Conservation (phyloP, 37 sponge, comb jelly and placozoan species). For the Mnemiopsis leidyi region DNA sequence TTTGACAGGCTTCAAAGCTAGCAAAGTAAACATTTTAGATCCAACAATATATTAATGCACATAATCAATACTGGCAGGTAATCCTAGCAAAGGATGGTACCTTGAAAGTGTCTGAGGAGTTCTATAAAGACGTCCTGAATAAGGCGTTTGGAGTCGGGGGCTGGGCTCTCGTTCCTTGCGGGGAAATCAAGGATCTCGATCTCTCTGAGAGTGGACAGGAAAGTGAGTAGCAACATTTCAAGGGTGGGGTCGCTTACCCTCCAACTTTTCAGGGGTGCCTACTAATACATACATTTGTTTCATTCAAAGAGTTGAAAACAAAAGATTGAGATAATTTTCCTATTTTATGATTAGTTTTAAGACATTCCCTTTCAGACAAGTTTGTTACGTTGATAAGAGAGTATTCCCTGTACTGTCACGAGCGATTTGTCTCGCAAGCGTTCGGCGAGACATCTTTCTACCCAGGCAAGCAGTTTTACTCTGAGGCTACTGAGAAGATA, state of each 20-base stretch:
- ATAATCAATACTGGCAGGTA: too few species aligned
- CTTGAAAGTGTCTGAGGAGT: not conserved
- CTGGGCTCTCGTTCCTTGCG: slow-evolving; percentile 53
- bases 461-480: slow-evolving; percentile 46
- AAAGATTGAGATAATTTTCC: too few species aligned
- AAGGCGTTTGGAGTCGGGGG: slow-evolving; percentile 28
- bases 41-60: too few species aligned
- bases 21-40: too few species aligned
- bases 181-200: slow-evolving; percentile 33
- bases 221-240: slow-evolving; percentile 10
- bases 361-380: slow-evolving; percentile 30
- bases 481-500: slow-evolving; percentile 42
- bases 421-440: slow-evolving; percentile 34
- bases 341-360: too few species aligned
- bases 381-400: slow-evolving; percentile 29
- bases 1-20: too few species aligned
- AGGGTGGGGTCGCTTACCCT: too few species aligned
- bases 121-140: slow-evolving; percentile 1
- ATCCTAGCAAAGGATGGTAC: slow-evolving; percentile 24
- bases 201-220: not conserved
- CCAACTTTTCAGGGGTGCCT: too few species aligned
- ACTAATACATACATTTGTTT: too few species aligned
- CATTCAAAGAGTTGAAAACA: too few species aligned
- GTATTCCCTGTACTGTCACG: slow-evolving; percentile 59
- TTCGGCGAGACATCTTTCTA: slow-evolving; percentile 45